phyloP scores from a whole-genome alignment of 2,797 vertebrate genomes.

The Gadopsis marmoratus region DNA sequence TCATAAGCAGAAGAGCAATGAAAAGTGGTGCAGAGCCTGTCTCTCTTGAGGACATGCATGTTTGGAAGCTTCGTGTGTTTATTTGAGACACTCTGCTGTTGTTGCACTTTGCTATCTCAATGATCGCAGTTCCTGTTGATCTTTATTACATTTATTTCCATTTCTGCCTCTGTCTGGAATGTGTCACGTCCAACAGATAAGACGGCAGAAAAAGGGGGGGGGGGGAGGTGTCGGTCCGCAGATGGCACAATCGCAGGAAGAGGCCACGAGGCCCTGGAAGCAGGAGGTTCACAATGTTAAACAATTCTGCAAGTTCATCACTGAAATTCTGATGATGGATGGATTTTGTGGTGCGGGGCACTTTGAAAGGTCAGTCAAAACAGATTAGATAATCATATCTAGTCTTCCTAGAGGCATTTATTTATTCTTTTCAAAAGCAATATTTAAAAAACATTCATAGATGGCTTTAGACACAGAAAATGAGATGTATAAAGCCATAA shows the following conservation, averaged over 20 bases:
- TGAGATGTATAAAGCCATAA: conserved; percentile 62
- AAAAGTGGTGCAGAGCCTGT: not conserved
- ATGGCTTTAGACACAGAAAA: conserved; percentile 49
- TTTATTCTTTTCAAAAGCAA: conserved; percentile 46
- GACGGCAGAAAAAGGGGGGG: not conserved
- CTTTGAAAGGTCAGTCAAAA: not conserved
- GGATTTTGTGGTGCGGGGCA: conserved; percentile 11
- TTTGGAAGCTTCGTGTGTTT: conserved; percentile 31
- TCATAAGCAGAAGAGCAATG: not conserved
- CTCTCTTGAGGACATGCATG: accelerated
- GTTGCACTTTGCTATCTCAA: conserved; percentile 14
- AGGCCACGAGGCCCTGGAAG: conserved; percentile 32
- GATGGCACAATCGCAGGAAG: conserved; percentile 79
- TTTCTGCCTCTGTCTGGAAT: conserved; percentile 42
- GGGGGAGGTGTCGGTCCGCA: conserved; percentile 1
- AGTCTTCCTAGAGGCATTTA: conserved; percentile 32
- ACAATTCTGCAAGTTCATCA: conserved; percentile 64
- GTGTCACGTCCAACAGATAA: conserved; percentile 30
- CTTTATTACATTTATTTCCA: conserved; percentile 26
- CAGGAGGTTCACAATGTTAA: not conserved
- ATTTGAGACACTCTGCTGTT: conserved; percentile 14
- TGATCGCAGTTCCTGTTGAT: not conserved
- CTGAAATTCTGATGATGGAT: conserved; percentile 54
- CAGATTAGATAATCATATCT: not conserved
- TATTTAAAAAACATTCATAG: conserved; percentile 41